Base-by-base conservation (phyloP, 2,113 vertebrate species). In the Eudyptes chrysolophus region DNA sequence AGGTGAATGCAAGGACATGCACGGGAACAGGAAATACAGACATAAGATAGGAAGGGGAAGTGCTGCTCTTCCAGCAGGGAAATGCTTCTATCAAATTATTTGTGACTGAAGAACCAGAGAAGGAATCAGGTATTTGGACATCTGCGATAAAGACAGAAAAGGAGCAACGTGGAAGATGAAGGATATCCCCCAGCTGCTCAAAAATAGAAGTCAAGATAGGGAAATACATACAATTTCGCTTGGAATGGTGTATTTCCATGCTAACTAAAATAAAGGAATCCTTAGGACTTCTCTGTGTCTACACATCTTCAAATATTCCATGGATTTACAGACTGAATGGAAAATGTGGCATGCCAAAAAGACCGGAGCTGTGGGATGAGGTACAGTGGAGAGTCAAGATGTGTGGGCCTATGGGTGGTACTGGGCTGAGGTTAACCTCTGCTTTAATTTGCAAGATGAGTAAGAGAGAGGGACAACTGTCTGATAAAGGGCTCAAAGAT, bases 401-500 rank as follows among this genome's bases (percentile, higher is more conserved):
- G 15, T 68, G 62, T 86, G 49, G 26, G 58, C 48, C 24, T 38
- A 25, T 78, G 61, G 46, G 60, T 81, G 72, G 51, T 46, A 46
- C 61, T 29, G 24, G 54, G 18, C 36, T 77, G 68, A 95, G 51
- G 27, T 55, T 70, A 95, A 90, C 40, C 58, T 84, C 66, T 84
- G 79, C 55, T 90, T 84, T 86, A 65, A 90, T 89, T 90, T 88
- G 12, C 13, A 40, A 0, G 4, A 90, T 92, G 61, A 92, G 58
- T 77, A 94, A 89, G 71, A 94, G 49, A 87, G 68, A 90, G 9
- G 40, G 54, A 70, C 77, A 96, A 66, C 26, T 71, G 22, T 25
- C 65, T 89, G 95, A 84, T 89, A 94, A 95, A 36, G 32, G 77
- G 1, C 34, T 89, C 34, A 54, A 42, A 86, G 91, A 70, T 77